Evolutionary conservation across 1,140 invertebrate species (phyloP), one percentile per base, ranked within the genome.

Genomic region (Tachypleus tridentatus): DNA sequence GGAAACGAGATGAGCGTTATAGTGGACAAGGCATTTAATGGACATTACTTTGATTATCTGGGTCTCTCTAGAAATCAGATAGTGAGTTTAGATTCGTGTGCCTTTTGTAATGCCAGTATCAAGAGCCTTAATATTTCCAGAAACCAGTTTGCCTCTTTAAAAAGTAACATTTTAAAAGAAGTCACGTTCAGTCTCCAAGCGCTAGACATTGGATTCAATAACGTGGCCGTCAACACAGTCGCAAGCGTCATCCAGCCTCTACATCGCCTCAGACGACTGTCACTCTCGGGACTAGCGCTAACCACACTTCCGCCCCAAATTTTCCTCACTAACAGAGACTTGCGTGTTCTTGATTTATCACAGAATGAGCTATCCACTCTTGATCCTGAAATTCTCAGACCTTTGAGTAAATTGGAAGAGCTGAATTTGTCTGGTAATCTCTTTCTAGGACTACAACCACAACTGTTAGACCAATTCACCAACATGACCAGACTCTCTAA

Each of bases 1-100:
- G 86, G 87, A 50, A 91, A 90, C 77, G 82, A 86, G 72, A 75
- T 90, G 60, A 85, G 86, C 4, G 66, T 67, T 6, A 79, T 88
- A 52, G 78, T 86, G 48, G 86, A 89, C 73, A 79, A 84, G 68
- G 86, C 86, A 67, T 89, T 89, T 76, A 80, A 81, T 58, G 82
- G 82, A 69, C 74, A 77, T 69, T 61, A 73, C n/a, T 69, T 82
- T 1, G 71, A 74, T 49, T 74, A 78, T 52, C 74, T 88, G 48
- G 77, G 67, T 51, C 76, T 91, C 54, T 81, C 85, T 49, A 81
- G 83, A 68, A 91, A 91, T 74, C 79, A 85, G 60, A 78, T 91
- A 60, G 85, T 84, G 29, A 84, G 86, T 74, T 78, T 89, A 68
- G 83, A 85, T 52, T 80, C 83, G 49, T 80, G 81, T 61, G 84